Evolutionary conservation across 2,113 vertebrate genomes (phyloP), one percentile per base, ranked within the genome.

Genomic region (Phrynosoma blainvillii): DNA sequence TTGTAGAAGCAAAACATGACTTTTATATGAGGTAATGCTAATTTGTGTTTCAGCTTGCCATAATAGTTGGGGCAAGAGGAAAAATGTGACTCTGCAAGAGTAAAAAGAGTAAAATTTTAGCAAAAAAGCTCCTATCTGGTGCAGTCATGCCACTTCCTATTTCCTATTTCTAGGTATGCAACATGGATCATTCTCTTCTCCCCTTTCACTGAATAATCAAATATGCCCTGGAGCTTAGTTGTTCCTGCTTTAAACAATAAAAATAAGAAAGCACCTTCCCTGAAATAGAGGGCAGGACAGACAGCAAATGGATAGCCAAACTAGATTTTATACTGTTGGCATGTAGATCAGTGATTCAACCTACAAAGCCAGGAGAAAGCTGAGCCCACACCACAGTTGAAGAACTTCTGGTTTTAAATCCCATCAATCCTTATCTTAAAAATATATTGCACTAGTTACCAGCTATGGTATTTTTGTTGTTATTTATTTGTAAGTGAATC

Each of bases 371-470:
- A 47, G 47, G 47, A 47, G 47, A 47, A 47, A 47, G 47, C 47
- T 47, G 47, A 47, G 47, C 47, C 7, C 47, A 47, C 47, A 47
- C 47, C 4, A 47, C 47, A 47, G 47, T 47, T 47, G 47, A 47
- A 47, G 47, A 47, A 47, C 47, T 47, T 47, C 47, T 47, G 47
- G 47, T 47, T 47, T 47, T 23, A 66, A 66, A 66, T 59, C 14
- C 14, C 56, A 59, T 16, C 11, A 59, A 16, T 59, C 0, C 0
- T 79, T 86, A 21, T 8, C 90, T 91, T 89, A 84, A 52, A 25
- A 91, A 87, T 70, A 87, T 47, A 84, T 75, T 87, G 30, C 65
- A 76, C 80, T 54, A 91, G 92, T 88, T 85, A 92, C 91, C n/a
- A 62, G 56, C 21, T 32, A 81, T 36, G 23, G 27, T 27, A 21